phyloP scores from a whole-genome alignment of 2,797 vertebrate species.

The Triplophysa bombifrons region DNA sequence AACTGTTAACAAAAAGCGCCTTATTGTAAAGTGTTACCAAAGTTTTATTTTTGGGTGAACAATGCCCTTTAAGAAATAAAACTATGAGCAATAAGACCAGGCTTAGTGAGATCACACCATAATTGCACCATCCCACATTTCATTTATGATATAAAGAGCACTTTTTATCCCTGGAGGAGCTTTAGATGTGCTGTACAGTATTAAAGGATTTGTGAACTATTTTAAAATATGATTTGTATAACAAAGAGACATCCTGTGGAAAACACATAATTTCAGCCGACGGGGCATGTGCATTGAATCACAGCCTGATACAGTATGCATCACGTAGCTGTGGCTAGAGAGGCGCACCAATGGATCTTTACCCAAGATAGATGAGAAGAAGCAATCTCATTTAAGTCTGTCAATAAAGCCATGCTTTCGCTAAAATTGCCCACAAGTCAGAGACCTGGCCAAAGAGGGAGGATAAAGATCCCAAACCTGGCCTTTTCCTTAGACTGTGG shows the following conservation, averaged over 20 bases:
- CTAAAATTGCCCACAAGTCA: conserved; percentile 68
- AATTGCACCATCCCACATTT: neutral
- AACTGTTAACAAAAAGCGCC: too few relatives aligned
- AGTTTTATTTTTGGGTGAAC: too few relatives aligned
- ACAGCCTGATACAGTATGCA: conserved; percentile 41
- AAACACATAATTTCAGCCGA: conserved; percentile 4
- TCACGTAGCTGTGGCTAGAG: conserved; percentile 32
- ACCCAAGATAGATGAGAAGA: conserved; percentile 63
- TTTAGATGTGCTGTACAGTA: neutral
- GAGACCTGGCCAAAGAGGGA: conserved; percentile 47
- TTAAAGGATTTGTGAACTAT: conserved; percentile 11
- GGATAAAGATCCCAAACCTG: conserved; percentile 21
- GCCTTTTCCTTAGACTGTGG: conserved; percentile 21
- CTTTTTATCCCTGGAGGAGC: neutral
- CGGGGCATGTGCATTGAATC: conserved; percentile 29
- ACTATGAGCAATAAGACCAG: neutral
- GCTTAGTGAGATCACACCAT: neutral
- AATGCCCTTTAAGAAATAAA: too few relatives aligned
- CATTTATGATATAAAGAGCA: neutral
- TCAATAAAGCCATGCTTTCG: conserved; percentile 65
- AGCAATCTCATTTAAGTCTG: conserved; percentile 68
- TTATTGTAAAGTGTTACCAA: too few relatives aligned
- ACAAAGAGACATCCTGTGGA: conserved; percentile 6
- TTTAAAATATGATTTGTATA: conserved; percentile 17
- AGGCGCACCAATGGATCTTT: conserved; percentile 53